phyloP scores from a whole-genome alignment of 2,797 vertebrate species.

The Pelodytes ibericus region DNA sequence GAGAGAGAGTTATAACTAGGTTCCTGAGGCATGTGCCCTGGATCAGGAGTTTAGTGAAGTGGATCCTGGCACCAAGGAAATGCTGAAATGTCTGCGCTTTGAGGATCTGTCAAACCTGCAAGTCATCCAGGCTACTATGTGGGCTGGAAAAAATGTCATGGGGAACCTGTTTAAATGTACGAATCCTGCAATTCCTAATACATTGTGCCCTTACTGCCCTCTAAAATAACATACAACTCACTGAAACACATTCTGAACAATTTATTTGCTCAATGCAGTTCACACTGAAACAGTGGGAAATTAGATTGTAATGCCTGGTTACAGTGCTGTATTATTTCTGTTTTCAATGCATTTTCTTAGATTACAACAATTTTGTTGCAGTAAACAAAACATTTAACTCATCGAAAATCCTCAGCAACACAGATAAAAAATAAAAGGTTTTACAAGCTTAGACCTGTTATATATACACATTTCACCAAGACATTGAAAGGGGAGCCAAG shows the following conservation, averaged over 20 bases:
- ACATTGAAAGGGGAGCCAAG: constrained; percentile 56
- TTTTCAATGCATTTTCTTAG: constrained; percentile 7
- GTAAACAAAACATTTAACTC: constrained; percentile 22
- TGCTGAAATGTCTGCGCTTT: no score
- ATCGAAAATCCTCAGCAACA: constrained; percentile 25
- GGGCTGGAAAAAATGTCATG: no score
- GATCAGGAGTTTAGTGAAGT: constrained; percentile 98
- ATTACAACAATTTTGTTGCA: constrained; percentile 9
- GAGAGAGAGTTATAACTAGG: no score
- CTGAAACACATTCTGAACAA: constrained; percentile 31
- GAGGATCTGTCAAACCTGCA: no score
- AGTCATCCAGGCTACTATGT: no score
- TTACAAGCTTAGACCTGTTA: constrained; percentile 65
- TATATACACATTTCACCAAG: constrained; percentile 62
- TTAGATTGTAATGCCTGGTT: constrained; percentile 1
- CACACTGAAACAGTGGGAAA: constrained; percentile 23
- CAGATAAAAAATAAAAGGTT: constrained; percentile 51
- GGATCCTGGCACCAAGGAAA: constrained; percentile 97
- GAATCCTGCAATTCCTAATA: no score
- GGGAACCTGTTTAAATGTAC: no score
- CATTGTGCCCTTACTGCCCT: constrained; percentile 26
- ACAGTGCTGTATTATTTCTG: not conserved
- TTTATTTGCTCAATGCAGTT: constrained; percentile 38
- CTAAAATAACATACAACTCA: constrained; percentile 29
- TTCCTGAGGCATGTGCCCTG: constrained; percentile 97